Conservation (phyloP, 2,888 invertebrate species). For the Noctua comes region DNA sequence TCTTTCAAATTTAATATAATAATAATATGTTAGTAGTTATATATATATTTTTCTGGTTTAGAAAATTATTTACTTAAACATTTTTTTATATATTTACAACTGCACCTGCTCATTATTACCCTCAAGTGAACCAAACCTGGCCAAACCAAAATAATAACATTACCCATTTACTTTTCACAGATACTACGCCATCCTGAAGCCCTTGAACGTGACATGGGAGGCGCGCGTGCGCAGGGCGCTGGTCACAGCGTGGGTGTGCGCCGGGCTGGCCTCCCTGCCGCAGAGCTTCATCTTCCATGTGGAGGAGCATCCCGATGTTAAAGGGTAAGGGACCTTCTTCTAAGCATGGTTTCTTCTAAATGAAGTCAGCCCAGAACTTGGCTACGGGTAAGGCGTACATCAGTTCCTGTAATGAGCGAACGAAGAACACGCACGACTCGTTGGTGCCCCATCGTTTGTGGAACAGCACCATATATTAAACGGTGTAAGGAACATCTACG, state of each 20-base stretch:
- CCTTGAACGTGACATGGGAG: constrained; percentile 94
- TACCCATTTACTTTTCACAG: constrained; percentile 81
- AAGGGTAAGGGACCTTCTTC: constrained; percentile 88
- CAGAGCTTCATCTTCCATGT: constrained; percentile 97
- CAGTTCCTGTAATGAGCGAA: background rate
- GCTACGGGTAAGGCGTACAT: background rate
- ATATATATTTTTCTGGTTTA: background rate
- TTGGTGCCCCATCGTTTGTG: background rate
- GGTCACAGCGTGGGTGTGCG: constrained; percentile 94
- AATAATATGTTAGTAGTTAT: too few species aligned
- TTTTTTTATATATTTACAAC: too few species aligned
- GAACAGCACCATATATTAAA: background rate
- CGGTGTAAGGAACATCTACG: too few species aligned
- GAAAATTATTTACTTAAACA: background rate
- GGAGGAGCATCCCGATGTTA: constrained; percentile 94
- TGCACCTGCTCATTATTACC: background rate
- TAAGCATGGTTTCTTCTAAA: background rate
- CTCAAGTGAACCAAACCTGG: background rate
- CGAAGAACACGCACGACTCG: background rate
- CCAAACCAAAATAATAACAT: background rate
- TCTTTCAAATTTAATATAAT: too few species aligned
- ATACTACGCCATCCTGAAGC: constrained; percentile 96
- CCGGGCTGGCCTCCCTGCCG: constrained; percentile 95
- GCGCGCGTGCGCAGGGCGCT: constrained; percentile 94
- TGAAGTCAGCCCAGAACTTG: background rate